Evolutionary conservation across 2,113 vertebrate species (phyloP).

Genomic region (Sylvia atricapilla): DNA sequence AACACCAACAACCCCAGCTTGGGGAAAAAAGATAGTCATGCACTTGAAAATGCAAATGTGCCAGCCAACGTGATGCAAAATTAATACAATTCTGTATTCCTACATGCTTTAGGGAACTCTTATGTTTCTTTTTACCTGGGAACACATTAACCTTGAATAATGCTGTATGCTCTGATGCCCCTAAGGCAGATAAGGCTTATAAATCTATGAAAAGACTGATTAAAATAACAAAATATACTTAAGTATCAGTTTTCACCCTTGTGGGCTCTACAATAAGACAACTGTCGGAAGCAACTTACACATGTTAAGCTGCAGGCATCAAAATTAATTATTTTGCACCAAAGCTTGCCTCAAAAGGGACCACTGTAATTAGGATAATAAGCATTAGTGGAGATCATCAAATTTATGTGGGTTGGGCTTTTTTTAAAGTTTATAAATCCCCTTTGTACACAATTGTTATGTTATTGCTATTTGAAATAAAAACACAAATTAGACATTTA

Average conservation of each 20-base stretch:
- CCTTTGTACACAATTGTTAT: neutral
- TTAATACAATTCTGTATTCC: neutral
- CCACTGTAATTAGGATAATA: constrained; percentile 51
- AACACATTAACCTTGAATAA: constrained; percentile 27
- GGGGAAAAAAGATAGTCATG: neutral
- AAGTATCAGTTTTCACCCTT: constrained; percentile 12
- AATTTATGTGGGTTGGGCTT: neutral
- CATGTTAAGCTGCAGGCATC: constrained; percentile 42
- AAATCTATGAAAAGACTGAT: constrained; percentile 10
- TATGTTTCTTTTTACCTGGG: neutral
- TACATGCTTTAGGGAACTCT: neutral
- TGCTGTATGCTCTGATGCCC: neutral
- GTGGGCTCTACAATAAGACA: constrained; percentile 22
- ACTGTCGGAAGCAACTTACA: constrained; percentile 26
- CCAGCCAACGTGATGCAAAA: neutral
- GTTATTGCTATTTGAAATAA: constrained; percentile 33
- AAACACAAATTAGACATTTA: neutral
- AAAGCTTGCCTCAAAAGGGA: constrained; percentile 45
- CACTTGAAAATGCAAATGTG: neutral
- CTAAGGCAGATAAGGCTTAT: neutral
- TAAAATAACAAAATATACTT: constrained; percentile 30
- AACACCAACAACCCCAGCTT: neutral
- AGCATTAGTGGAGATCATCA: constrained; percentile 15
- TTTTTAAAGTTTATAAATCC: constrained; percentile 45
- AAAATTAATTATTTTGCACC: constrained; percentile 58